phyloP scores from a whole-genome alignment of 2,113 vertebrate genomes.

The Nerophis lumbriciformis region DNA sequence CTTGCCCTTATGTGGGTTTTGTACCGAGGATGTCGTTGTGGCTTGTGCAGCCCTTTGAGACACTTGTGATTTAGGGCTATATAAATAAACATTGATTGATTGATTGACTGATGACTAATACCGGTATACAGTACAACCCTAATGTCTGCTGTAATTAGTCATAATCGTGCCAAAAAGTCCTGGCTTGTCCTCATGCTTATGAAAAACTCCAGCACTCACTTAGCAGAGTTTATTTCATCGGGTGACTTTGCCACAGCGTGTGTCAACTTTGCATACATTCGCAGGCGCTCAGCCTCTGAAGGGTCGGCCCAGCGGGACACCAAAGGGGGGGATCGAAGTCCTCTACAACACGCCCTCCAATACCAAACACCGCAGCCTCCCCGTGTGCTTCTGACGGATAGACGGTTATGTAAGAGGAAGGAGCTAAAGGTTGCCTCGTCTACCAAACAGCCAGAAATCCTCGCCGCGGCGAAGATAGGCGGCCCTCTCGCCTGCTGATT shows the following conservation, averaged over 20 bases:
- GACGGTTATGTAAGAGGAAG: conserved; percentile 5
- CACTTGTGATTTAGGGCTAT: too few relatives aligned
- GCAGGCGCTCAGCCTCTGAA: neutral
- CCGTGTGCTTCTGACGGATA: neutral
- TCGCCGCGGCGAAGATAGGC: neutral
- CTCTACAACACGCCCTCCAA: neutral
- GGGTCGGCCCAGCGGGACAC: neutral
- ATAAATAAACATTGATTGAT: too few relatives aligned
- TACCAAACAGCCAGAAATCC: conserved; percentile 5
- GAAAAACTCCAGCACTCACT: neutral
- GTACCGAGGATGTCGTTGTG: too few relatives aligned
- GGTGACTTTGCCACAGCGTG: neutral
- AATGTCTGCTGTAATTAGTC: neutral
- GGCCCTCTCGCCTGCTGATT: neutral
- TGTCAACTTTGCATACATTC: neutral
- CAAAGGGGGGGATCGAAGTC: too few relatives aligned
- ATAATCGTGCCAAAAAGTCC: neutral
- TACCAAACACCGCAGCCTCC: neutral
- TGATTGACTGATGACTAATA: too few relatives aligned
- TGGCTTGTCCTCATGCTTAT: neutral
- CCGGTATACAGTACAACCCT: too few relatives aligned
- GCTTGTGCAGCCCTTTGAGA: too few relatives aligned
- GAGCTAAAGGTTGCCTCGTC: conserved; percentile 6
- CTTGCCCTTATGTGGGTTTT: too few relatives aligned
- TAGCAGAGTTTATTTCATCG: too few relatives aligned